Evolutionary conservation across 2,888 invertebrate species (phyloP), one percentile per base, ranked within the genome.

Genomic region (Bimastos eiseni): DNA sequence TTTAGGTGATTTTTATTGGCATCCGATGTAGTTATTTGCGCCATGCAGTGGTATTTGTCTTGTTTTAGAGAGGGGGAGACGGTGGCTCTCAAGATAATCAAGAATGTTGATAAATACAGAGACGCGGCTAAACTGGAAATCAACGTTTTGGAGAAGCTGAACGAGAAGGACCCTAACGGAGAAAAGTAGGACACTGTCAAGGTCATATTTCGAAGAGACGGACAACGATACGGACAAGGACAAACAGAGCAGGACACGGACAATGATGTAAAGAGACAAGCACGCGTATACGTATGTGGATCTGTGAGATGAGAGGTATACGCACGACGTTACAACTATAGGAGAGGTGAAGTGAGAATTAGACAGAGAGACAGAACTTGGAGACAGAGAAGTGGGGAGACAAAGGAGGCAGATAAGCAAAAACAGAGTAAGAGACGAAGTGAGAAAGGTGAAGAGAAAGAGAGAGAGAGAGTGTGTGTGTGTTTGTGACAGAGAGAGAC

Each of bases 81-180:
- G 84, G 93, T 95, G 89, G 99, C 99, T 94, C 96, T 99, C 95
- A 99, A 99, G 96, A 98, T 99, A 93, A 99, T 99, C 94, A 99
- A 99, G 96, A 99, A 99, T 96, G 99, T 99, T 93, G 98, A 98
- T 95, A 99, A 99, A 96, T 99, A 99, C 96, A 96, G 99, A 95
- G 99, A 99, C 96, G 99, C 99, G 93, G 99, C 99, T 93, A 98
- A 98, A 96, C 96, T 99, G 94, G 99, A 99, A 96, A 99, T 99
- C 93, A 99, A 99, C 96, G 99, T 99, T 90, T 96, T 99, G 95
- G 98, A 99, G 95, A 99, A 98, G 96, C 96, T 99, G 94, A 97
- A 97, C 92, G 97, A 97, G 94, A 97, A 97, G 95, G 99, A 99
- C 96, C 98, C 98, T 90, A 97, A 97, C 94, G 97, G 98, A 95